Base-by-base conservation (phyloP, 2,113 vertebrate species). In the Oreocharis arfaki region DNA sequence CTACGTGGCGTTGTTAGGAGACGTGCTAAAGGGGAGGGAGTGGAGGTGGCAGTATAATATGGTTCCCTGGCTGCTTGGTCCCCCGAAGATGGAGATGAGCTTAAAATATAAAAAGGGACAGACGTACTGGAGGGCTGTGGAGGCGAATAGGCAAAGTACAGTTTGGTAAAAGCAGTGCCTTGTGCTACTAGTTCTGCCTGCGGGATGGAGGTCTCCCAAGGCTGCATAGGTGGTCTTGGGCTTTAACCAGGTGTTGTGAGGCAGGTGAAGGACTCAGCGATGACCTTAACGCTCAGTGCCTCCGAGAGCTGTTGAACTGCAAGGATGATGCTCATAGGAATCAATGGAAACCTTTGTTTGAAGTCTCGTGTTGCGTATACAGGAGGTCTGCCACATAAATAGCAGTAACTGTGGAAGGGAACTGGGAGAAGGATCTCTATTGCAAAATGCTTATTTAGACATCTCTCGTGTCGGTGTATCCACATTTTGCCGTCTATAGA, bases 1-100 rank as follows among this genome's bases (percentile, higher is more conserved):
- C 84, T 42, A 82, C 87, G 91, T 95, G 94, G 94, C 94, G 94
- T 95, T 95, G 93, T 96, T 61, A 91, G 87, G 89, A 94, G 89
- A 92, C 57, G 88, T 67, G 84, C 60, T 59, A 41, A 69, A 94
- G 79, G 75, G 86, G 60, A 80, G 93, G 87, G 77, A 80, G 55
- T 9, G 81, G 88, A 69, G 80, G 86, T 52, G 85, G 89, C 17
- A 2, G 82, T 21, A 4, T 69, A 93, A 95, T 35, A 93, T 95
- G 95, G 90, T 88, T 96, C 94, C 93, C 49, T 64, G 86, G 68
- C 71, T 79, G 12, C 44, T 37, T 61, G 90, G 60, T 83, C 61
- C 88, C 87, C 81, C 16, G 17, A 78, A 92, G 92, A 81, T 96
- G 95, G 79, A 92, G 93, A 71, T 74, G 79, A 79, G 91, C 89